These are phyloP conservation scores for Lissocephala sabroskyi DNA, from an alignment of 2,888 invertebrate genomes.

Conservation along the genomic window DNA sequence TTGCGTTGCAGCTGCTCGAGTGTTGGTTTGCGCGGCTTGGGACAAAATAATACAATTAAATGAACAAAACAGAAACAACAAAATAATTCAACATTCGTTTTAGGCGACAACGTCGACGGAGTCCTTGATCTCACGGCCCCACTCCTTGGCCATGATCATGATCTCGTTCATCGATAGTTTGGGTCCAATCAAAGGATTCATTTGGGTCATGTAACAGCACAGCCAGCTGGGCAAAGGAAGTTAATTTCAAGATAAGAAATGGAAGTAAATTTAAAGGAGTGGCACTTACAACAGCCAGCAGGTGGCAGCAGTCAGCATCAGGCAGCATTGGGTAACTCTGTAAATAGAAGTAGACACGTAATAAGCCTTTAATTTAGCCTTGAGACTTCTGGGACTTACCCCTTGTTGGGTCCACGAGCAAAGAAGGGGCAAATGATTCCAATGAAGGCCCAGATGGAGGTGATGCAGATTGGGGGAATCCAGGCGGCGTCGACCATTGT, in stretches of 20 bases:
- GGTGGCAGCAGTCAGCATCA: constrained; percentile 69
- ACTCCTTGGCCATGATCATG: constrained; percentile 68
- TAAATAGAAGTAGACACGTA: neutral
- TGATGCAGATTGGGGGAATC: constrained; percentile 63
- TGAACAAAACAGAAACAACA: neutral
- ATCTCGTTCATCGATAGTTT: constrained; percentile 67
- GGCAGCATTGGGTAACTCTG: constrained; percentile 69
- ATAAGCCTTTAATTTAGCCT: neutral
- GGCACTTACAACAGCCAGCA: constrained; percentile 70
- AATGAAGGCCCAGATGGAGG: constrained; percentile 67
- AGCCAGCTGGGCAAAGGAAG: constrained; percentile 57
- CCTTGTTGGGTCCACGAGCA: constrained; percentile 69
- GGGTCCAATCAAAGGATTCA: constrained; percentile 70
- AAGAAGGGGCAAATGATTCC: constrained; percentile 68
- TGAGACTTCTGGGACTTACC: constrained; percentile 41
- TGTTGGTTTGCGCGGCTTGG: constrained; percentile 12
- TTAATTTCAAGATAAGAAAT: constrained; percentile 4
- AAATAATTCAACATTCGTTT: neutral
- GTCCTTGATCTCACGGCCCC: constrained; percentile 65
- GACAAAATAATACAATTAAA: constrained; percentile 19
- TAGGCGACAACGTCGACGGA: constrained; percentile 43
- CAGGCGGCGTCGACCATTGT: constrained; percentile 66
- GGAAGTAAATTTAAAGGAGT: constrained; percentile 1
- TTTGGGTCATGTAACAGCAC: constrained; percentile 70
- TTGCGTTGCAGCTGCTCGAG: no score